Evolutionary conservation across 2,888 invertebrate species (phyloP).

Genomic region (Hylaea fasciaria): DNA sequence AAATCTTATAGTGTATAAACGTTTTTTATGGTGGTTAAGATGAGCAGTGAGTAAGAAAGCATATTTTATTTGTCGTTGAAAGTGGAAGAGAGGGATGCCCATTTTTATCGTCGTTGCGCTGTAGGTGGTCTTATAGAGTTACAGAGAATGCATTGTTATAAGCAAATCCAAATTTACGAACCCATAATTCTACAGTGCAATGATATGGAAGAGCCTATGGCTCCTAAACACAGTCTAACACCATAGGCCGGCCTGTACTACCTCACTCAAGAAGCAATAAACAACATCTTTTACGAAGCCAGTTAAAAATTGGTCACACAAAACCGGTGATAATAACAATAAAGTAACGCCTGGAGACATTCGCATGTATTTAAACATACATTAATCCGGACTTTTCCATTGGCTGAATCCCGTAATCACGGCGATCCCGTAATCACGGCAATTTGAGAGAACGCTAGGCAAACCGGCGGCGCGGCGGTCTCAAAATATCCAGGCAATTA

Average conservation of each 20-base stretch:
- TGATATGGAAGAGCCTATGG: too few species aligned
- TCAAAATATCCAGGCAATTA: constrained; percentile 76
- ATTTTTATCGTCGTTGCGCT: too few species aligned
- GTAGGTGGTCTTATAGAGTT: too few species aligned
- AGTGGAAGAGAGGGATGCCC: not conserved
- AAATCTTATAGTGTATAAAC: constrained; percentile 15
- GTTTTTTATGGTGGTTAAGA: constrained; percentile 9
- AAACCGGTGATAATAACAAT: not conserved
- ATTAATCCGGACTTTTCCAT: constrained; percentile 20
- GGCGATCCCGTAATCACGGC: constrained; percentile 63
- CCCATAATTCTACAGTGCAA: too few species aligned
- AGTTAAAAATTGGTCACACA: not conserved
- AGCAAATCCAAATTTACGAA: too few species aligned
- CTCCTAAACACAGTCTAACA: too few species aligned
- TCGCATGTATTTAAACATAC: constrained; percentile 29
- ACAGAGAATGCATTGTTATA: not conserved
- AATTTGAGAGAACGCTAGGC: constrained; percentile 66
- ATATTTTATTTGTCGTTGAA: not conserved
- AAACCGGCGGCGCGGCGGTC: constrained; percentile 48
- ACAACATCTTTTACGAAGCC: too few species aligned
- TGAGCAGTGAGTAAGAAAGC: too few species aligned
- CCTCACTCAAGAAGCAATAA: too few species aligned
- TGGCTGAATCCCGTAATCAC: constrained; percentile 53
- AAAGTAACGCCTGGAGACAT: constrained; percentile 1
- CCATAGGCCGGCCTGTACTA: too few species aligned